phyloP scores from a whole-genome alignment of 2,113 vertebrate genomes.

The Artemisiospiza belli region DNA sequence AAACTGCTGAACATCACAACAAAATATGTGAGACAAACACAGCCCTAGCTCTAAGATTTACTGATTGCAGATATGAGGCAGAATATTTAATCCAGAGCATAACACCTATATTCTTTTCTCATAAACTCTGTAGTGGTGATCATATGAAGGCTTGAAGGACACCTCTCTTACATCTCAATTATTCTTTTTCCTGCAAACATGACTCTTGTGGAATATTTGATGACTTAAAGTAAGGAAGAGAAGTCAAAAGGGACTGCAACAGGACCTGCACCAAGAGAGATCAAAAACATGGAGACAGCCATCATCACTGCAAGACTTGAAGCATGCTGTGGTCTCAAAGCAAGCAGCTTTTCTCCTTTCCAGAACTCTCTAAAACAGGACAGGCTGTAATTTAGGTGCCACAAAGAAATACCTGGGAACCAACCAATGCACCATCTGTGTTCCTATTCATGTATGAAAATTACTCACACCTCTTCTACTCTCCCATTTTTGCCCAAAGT shows the following conservation, averaged over 20 bases:
- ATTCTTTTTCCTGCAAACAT: background rate
- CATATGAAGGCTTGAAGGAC: background rate
- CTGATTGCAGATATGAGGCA: background rate
- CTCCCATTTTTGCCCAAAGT: background rate
- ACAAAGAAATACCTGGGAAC: background rate
- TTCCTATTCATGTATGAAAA: background rate
- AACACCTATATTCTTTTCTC: background rate
- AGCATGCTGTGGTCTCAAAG: background rate
- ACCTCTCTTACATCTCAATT: background rate
- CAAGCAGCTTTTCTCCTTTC: background rate
- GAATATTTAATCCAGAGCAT: background rate
- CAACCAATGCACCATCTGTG: background rate
- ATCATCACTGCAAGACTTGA: background rate
- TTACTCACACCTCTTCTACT: background rate
- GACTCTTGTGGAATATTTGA: background rate
- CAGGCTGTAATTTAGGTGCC: background rate
- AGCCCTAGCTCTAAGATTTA: background rate
- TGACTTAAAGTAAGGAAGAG: background rate
- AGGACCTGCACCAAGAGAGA: background rate
- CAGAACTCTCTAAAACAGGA: background rate
- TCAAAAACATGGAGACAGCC: accelerated
- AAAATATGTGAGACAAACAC: background rate
- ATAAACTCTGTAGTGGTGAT: background rate
- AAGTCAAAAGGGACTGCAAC: background rate
- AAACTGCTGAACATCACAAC: background rate